A percentile compares a stretch with the other conserved stretches of the same genome.
phyloP scores from a whole-genome alignment of 2,113 vertebrate genomes.

The mouse (Mus musculus) region GRCm39 chr17:43387001-43387500 shows the following conservation, averaged over 20 bases:
- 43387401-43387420: background rate
- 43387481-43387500: background rate
- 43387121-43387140: background rate
- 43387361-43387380: background rate
- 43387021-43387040: background rate
- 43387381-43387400: background rate
- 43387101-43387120: background rate
- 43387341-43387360: no score
- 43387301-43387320: background rate
- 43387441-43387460: background rate
- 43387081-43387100: background rate
- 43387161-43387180: background rate
- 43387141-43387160: background rate
- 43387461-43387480: background rate
- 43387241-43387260: background rate
- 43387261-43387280: background rate
- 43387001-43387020: background rate
- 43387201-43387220: background rate
- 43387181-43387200: background rate
- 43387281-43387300: background rate
- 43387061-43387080: no score
- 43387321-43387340: background rate
- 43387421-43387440: background rate
- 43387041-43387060: background rate
- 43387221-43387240: background rate